Conservation (phyloP, 1,140 invertebrate genomes). For the Gonioctena quinquepunctata region DNA sequence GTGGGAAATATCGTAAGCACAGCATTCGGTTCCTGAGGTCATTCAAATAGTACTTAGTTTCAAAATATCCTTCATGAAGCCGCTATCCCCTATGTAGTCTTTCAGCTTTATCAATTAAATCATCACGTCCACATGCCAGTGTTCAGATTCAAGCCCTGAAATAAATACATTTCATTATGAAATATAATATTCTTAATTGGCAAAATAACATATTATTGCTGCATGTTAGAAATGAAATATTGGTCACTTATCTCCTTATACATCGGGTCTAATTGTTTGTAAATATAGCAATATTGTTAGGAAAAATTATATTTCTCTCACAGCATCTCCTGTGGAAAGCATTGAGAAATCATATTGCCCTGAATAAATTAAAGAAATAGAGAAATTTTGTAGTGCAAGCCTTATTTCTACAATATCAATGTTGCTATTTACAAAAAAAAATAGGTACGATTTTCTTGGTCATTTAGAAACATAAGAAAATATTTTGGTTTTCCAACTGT, state of each 20-base stretch:
- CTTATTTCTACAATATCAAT: not conserved
- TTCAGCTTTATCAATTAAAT: not conserved
- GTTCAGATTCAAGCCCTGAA: not conserved
- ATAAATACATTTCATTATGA: not conserved
- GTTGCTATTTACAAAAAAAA: not conserved
- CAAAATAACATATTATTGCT: not conserved
- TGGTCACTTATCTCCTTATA: not conserved
- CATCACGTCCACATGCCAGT: not conserved
- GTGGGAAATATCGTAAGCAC: not conserved
- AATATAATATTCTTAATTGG: not conserved
- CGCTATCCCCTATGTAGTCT: not conserved
- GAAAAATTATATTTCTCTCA: not conserved
- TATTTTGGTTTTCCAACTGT: not conserved
- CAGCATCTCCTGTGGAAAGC: too few relatives aligned
- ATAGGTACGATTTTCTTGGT: too few relatives aligned
- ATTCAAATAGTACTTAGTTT: not conserved
- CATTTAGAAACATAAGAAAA: too few relatives aligned
- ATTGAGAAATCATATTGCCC: too few relatives aligned
- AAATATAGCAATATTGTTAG: not conserved
- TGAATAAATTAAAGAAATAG: too few relatives aligned
- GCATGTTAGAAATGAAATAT: not conserved
- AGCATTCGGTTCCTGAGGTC: not conserved
- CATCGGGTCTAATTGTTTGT: not conserved
- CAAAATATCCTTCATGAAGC: not conserved
- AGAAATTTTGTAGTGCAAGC: too few relatives aligned